Evolutionary conservation across 1,140 invertebrate genomes (phyloP).

Genomic region (Drosophila pectinifera): DNA sequence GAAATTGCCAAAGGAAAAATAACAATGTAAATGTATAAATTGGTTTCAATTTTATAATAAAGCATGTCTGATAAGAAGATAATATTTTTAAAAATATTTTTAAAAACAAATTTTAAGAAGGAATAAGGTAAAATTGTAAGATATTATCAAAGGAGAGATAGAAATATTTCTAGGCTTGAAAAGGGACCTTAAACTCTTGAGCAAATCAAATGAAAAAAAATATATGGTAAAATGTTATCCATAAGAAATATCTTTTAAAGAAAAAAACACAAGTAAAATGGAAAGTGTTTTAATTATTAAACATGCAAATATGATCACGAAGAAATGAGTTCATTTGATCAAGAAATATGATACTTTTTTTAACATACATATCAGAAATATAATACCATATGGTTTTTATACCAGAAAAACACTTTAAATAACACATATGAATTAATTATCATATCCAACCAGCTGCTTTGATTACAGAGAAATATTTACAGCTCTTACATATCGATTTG

Average conservation of each 20-base stretch:
- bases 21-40: constrained; percentile 7
- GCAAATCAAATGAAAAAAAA: too few species aligned
- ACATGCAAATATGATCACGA: too few species aligned
- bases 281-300: too few species aligned
- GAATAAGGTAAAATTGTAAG: too few species aligned
- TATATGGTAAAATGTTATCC: too few species aligned
- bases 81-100: background rate
- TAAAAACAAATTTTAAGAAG: background rate
- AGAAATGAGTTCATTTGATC: too few species aligned
- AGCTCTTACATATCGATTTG: background rate
- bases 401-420: background rate
- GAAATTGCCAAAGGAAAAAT: background rate
- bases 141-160: background rate
- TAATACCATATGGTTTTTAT: too few species aligned
- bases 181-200: background rate
- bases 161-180: background rate
- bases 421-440: background rate
- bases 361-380: background rate
- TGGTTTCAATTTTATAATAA: background rate
- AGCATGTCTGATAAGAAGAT: background rate
- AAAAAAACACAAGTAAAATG: background rate
- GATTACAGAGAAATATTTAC: background rate
- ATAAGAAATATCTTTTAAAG: too few species aligned
- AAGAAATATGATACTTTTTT: constrained; percentile 1
- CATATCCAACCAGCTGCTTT: too few species aligned